Evolutionary conservation across 2,888 invertebrate genomes (phyloP).

Genomic region (Tinea trinotella): DNA sequence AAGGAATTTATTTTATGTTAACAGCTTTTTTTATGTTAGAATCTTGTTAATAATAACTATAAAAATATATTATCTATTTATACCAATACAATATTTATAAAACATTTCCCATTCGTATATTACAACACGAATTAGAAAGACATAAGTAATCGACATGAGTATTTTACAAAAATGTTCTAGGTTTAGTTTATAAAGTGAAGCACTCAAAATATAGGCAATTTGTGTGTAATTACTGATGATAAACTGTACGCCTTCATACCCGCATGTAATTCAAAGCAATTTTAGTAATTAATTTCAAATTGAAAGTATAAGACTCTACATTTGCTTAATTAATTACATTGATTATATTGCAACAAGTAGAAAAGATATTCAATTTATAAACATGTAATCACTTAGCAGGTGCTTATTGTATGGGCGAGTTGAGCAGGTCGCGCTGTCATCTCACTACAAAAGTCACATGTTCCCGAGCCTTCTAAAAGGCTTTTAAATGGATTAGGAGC

Average conservation of each 20-base stretch:
- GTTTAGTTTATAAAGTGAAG: neutral
- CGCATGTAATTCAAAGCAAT: neutral
- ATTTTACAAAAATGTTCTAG: neutral
- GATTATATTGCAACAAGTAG: neutral
- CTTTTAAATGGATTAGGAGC: conserved; percentile 11
- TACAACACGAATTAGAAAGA: too few species aligned
- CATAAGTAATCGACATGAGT: too few species aligned
- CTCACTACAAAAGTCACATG: neutral
- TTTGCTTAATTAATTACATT: neutral
- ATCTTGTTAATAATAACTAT: too few species aligned
- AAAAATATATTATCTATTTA: too few species aligned
- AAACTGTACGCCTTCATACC: neutral
- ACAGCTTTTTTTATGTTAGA: too few species aligned
- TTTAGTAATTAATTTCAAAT: neutral
- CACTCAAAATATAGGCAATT: neutral
- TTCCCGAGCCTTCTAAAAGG: neutral
- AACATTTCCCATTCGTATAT: too few species aligned
- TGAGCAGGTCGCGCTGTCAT: neutral
- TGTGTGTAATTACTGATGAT: conserved; percentile 2
- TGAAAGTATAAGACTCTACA: neutral
- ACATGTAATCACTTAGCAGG: neutral
- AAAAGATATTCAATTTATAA: too few species aligned
- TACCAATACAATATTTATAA: too few species aligned
- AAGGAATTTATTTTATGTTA: too few species aligned
- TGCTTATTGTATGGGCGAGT: neutral